Base-by-base conservation (phyloP, 2,888 invertebrate genomes). In the Pseudococcus jackbeardsleyi region DNA sequence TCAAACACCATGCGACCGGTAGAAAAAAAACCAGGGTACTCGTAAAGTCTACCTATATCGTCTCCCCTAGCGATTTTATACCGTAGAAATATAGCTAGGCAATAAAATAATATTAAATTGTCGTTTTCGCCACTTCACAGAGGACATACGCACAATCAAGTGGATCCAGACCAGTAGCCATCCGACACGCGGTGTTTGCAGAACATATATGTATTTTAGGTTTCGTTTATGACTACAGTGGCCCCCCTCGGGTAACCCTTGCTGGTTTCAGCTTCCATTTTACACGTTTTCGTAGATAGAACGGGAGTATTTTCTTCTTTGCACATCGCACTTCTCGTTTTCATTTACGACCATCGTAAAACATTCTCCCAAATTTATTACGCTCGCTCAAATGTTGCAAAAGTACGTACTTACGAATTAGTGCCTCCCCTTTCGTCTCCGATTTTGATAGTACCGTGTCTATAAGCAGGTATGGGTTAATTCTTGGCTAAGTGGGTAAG, bases 101-200 rank as follows among this genome's bases (percentile, higher is more conserved):
- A 72, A 72, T 72, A 72, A 72, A 72, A 72, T 42, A 33, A 72
- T 72, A 72, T 72, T 72, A 72, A 72, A 72, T 72, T 72, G 72
- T 72, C 33, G 72, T 72, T 72, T 72, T 72, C 72, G 26, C 33
- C 72, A 72, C 72, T 72, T 33, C 15, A 33, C 26, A 72, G 33
- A 72, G 12, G 33, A 72, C 68, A 12, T 68, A 22, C 68, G 26
- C 68, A 68, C 26, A 0, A 26, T 33, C 17, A 15, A 33, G 26
- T 33, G 3, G 22, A 64, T 64, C 64, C 42, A 42, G 42, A 42
- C 42, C 42, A 33, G 26, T 64, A 64, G 9, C 64, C 11, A 64
- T 19, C 4, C 5, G n/a, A 54, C 6, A 42, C 42, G 8, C 22
- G 11, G 0, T 22, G 22, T 64, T 59, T n/a, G 4, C 26, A 59